Evolutionary conservation across 2,113 vertebrate species (phyloP), one percentile per base, ranked within the genome.

Genomic region (Gymnocephalus cernua): DNA sequence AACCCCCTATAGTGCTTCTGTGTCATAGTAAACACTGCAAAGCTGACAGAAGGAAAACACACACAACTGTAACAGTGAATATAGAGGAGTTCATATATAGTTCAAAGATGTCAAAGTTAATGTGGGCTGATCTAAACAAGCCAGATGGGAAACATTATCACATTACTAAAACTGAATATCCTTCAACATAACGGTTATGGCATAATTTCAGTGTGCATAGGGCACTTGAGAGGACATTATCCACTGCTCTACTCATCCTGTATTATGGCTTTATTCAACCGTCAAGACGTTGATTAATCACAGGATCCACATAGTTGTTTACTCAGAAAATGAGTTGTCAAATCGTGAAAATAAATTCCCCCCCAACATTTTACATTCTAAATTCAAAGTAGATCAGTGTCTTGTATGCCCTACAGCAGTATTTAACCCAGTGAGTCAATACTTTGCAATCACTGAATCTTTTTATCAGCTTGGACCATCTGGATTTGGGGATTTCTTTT

Each of bases 21-120:
- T 74, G 64, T 68, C 58, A 54, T 16, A 53, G 56, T 54, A 78
- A 86, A 78, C 74, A 41, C 23, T 74, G 29, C 65, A 54, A 80
- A 59, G 54, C 53, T 86, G 70, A 23, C 44, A 66, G 53, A 35
- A 44, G 8, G 68, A 25, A 78, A 78, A 79, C 32, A 70, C 0
- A 21, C 21, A 5, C 25, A 29, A 5, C 45, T 0, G 6, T 35
- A 35, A 23, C 3, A 8, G 3, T 38, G 5, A 48, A 53, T 32
- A 19, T 27, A 44, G 15, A 64, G 14, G 15, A 29, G 53, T 68
- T 79, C 3, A 44, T 27, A 19, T 47, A 8, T 3, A 59, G n/a
- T 41, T 11, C 21, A 54, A 51, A 76, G 18, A 62, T n/a, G 41
- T 44, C 11, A 15, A 48, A 25, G 18, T 35, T 35, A 3, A 38